These are phyloP conservation scores for Limanda limanda DNA, from an alignment of 2,113 vertebrate species.

Conservation along the genomic window DNA sequence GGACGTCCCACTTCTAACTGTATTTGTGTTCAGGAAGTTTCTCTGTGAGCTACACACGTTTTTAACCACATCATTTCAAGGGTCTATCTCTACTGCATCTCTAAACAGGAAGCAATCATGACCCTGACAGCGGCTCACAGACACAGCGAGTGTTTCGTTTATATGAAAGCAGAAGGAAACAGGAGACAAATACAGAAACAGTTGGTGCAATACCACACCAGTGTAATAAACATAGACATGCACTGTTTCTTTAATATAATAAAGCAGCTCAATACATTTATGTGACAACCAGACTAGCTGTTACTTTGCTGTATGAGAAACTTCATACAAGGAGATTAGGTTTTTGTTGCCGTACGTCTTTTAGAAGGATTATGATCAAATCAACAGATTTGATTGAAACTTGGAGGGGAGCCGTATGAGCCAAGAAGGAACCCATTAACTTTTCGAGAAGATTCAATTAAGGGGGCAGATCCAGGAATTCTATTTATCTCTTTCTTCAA, in stretches of 20 bases:
- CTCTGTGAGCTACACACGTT: constrained; percentile 32
- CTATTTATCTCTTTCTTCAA: not conserved
- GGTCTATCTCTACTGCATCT: constrained; percentile 64
- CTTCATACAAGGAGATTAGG: not conserved
- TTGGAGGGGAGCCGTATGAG: not conserved
- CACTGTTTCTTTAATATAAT: constrained; percentile 6
- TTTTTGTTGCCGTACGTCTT: too few species aligned
- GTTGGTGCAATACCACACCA: not conserved
- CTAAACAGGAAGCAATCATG: constrained; percentile 81
- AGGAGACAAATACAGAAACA: constrained; percentile 24
- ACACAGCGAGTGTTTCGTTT: constrained; percentile 54
- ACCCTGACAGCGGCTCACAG: constrained; percentile 60
- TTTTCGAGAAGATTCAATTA: not conserved
- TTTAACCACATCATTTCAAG: constrained; percentile 47
- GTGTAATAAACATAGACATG: not conserved
- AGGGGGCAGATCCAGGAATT: not conserved
- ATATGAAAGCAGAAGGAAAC: constrained; percentile 36
- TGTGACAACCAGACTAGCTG: not conserved
- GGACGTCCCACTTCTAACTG: not conserved
- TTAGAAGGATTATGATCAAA: not conserved
- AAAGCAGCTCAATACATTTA: not conserved
- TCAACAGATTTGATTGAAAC: not conserved
- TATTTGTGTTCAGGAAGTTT: constrained; percentile 11
- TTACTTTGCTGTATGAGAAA: not conserved
- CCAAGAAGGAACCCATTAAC: not conserved